Percentiles rank a stretch among this genome's conserved stretches.
Conservation (phyloP, 2,888 invertebrate genomes). For the Hirudinaria manillensis region DNA sequence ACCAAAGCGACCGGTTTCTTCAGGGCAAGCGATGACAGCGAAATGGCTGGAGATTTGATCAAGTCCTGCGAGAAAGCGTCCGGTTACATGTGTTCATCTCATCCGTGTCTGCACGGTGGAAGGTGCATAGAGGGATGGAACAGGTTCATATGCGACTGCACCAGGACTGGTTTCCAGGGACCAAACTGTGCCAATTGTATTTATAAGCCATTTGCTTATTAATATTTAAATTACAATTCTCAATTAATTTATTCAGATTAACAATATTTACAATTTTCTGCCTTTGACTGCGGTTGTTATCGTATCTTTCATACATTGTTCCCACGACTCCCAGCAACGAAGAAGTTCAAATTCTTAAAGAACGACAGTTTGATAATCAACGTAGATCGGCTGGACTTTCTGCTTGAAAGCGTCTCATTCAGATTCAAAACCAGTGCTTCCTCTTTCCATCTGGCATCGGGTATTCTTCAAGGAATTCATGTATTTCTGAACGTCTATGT, state of each 20-base stretch:
- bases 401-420: background rate
- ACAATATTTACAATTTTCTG: background rate
- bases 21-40: too few relatives aligned
- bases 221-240: too few relatives aligned
- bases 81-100: slow-evolving; percentile 58
- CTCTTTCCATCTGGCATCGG: background rate
- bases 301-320: background rate
- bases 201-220: slow-evolving; percentile 30
- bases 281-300: background rate
- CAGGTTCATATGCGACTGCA: slow-evolving; percentile 85
- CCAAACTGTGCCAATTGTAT: slow-evolving; percentile 81
- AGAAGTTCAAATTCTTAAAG: background rate
- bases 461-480: background rate
- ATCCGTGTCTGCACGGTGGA: slow-evolving; percentile 83
- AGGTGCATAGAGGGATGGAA: slow-evolving; percentile 90
- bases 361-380: background rate
- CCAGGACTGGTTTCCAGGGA: slow-evolving; percentile 77
- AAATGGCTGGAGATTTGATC: too few relatives aligned
- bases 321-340: background rate
- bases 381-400: background rate
- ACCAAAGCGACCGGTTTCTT: too few relatives aligned
- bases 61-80: too few relatives aligned
- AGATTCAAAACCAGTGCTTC: background rate
- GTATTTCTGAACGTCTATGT: background rate
- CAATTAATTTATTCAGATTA: background rate